These are phyloP conservation scores for Parascotia fuliginaria DNA, from an alignment of 2,888 invertebrate species.

Conservation along the genomic window DNA sequence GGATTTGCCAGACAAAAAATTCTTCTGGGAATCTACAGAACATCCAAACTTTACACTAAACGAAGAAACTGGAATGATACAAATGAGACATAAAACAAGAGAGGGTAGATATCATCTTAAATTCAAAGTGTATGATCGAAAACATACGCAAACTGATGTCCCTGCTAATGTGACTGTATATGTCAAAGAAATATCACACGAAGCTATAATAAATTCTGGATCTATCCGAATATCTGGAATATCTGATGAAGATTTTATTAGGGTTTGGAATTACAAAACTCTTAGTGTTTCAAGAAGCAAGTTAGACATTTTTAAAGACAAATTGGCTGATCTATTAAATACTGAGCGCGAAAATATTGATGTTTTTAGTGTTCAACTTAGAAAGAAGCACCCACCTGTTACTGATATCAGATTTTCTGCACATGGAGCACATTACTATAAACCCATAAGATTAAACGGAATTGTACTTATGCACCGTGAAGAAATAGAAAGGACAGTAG, in stretches of 20 bases:
- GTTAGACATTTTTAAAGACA: slow-evolving; percentile 94
- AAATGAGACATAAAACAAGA: slow-evolving; percentile 96
- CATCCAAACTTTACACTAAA: slow-evolving; percentile 95
- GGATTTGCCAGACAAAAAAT: slow-evolving; percentile 99
- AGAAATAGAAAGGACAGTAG: slow-evolving; percentile 97
- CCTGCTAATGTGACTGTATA: slow-evolving; percentile 98
- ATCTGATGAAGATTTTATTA: slow-evolving; percentile 97
- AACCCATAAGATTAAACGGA: slow-evolving; percentile 97
- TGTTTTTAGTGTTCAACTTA: slow-evolving; percentile 97
- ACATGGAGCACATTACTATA: slow-evolving; percentile 98
- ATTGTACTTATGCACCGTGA: slow-evolving; percentile 96
- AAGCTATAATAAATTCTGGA: slow-evolving; percentile 97
- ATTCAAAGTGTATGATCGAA: slow-evolving; percentile 96
- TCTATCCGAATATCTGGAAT: slow-evolving; percentile 97
- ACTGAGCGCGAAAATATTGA: slow-evolving; percentile 96
- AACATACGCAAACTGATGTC: slow-evolving; percentile 97
- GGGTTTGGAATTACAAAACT: slow-evolving; percentile 96
- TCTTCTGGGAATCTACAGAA: slow-evolving; percentile 96
- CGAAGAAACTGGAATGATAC: slow-evolving; percentile 97
- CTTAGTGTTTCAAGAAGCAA: slow-evolving; percentile 94
- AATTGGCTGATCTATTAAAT: slow-evolving; percentile 93
- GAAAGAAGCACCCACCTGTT: slow-evolving; percentile 93
- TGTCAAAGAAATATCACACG: slow-evolving; percentile 97
- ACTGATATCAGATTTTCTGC: slow-evolving; percentile 98
- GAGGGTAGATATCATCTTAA: slow-evolving; percentile 93